Evolutionary conservation across 2,797 vertebrate genomes (phyloP).

Genomic region (Synanceia verrucosa): DNA sequence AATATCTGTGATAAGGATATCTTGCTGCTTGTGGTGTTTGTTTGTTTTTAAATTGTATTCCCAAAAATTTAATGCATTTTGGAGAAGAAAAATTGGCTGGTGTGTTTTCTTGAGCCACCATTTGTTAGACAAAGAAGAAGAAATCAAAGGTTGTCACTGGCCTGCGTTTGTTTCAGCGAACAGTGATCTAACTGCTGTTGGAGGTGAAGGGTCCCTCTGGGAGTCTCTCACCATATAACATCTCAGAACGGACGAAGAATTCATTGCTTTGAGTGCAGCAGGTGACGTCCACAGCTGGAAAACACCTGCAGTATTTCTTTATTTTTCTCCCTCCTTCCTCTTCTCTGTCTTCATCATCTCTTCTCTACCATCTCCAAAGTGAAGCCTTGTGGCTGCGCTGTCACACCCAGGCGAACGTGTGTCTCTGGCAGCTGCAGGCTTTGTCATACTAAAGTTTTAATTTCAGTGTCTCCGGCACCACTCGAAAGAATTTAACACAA

Average conservation of each 20-base stretch:
- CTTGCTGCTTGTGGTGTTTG: conserved; percentile 64
- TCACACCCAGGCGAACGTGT: conserved; percentile 24
- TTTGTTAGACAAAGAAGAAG: conserved; percentile 16
- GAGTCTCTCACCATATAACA: conserved; percentile 39
- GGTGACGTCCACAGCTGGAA: conserved; percentile 32
- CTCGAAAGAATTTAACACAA: conserved; percentile 65
- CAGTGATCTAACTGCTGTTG: conserved; percentile 36
- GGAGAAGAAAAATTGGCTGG: conserved; percentile 26
- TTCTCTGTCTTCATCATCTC: conserved; percentile 4
- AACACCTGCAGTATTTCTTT: conserved; percentile 6
- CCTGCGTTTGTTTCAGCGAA: conserved; percentile 15
- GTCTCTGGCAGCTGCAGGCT: conserved; percentile 41
- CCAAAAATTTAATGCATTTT: conserved; percentile 50
- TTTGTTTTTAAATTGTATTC: conserved; percentile 25
- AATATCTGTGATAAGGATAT: conserved; percentile 56
- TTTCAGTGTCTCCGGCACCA: conserved; percentile 45
- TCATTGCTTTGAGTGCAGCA: conserved; percentile 61
- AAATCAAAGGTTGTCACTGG: conserved; percentile 18
- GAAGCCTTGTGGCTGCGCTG: conserved; percentile 33
- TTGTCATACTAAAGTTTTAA: conserved; percentile 59
- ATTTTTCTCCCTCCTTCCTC: not conserved
- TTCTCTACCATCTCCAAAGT: conserved; percentile 65
- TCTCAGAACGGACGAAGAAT: conserved; percentile 40
- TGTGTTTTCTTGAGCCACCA: conserved; percentile 7
- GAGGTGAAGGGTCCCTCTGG: conserved; percentile 47